Evolutionary conservation across 92 coral and sea anemone species (phyloP), one percentile per base, ranked within the genome.

Genomic region (Metridium senile): DNA sequence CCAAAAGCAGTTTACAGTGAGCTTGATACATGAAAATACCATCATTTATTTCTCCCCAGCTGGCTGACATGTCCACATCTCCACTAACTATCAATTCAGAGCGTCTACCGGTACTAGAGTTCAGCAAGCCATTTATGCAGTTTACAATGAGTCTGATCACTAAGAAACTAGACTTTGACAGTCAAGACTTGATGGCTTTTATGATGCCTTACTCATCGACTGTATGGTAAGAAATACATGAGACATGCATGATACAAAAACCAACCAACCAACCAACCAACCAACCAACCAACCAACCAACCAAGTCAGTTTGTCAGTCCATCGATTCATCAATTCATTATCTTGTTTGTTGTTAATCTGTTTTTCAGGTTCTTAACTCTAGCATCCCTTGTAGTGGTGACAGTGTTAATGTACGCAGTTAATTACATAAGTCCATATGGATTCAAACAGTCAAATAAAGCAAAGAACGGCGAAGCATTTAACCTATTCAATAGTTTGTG

Each of bases 341-440:
- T n/a, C n/a, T n/a, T n/a, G n/a, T n/a, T n/a, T n/a, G n/a, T n/a
- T n/a, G n/a, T n/a, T n/a, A n/a, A n/a, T n/a, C n/a, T n/a, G 3
- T 54, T 54, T 54, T 18, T 22, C 19, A 79, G 84, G 84, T 78
- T 92, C 27, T 65, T 92, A 70, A 84, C 90, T 25, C 88, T 92
- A 20, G 88, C 84, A 10, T 85, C 93, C n/a, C 88, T 89, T 9
- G 82, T 92, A 25, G 65, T 85, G 11, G 97, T 92, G 22, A 87
- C 93, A 0, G 67, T 78, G 1, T 35, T 89, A 20, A 83, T 89
- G 77, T 82, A 79, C 62, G 58, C 82, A 2, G 85, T 89, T 45
- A 92, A 89, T 68, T 85, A 82, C 59, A 73, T 88, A 65, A 92
- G 97, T 29, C 97, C 97, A 2, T 92, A 89, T 62, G 97, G 97